Evolutionary conservation across 2,888 invertebrate species (phyloP).

Genomic region (Gibbula magus): DNA sequence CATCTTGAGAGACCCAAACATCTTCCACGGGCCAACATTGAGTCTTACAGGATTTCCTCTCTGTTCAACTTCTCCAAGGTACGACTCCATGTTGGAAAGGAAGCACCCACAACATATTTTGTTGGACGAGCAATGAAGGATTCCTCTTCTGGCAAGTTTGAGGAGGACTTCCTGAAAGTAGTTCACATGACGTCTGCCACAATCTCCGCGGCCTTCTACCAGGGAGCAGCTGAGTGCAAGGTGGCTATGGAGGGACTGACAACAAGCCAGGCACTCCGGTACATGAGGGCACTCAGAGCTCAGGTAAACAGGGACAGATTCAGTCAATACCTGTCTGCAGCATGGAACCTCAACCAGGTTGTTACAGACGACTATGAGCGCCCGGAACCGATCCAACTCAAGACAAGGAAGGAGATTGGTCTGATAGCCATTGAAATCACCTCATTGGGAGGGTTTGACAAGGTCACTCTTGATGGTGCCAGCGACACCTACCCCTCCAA

Average conservation of each 20-base stretch:
- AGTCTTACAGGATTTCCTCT: slow-evolving; percentile 58
- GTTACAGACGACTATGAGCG: slow-evolving; percentile 46
- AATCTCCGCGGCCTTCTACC: slow-evolving; percentile 51
- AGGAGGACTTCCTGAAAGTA: slow-evolving; percentile 54
- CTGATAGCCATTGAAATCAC: slow-evolving; percentile 51
- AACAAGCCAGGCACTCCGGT: slow-evolving; percentile 51
- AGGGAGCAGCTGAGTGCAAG: slow-evolving; percentile 56
- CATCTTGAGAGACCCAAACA: slow-evolving; percentile 56
- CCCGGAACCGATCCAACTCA: slow-evolving; percentile 31
- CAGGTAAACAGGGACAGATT: slow-evolving; percentile 46
- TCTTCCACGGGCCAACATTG: slow-evolving; percentile 48
- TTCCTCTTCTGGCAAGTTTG: slow-evolving; percentile 46
- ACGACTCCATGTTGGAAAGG: slow-evolving; percentile 53
- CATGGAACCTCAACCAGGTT: slow-evolving; percentile 58
- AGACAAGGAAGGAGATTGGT: slow-evolving; percentile 50
- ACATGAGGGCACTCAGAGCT: slow-evolving; percentile 49
- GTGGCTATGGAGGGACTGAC: slow-evolving; percentile 55
- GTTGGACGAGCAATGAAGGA: slow-evolving; percentile 53
- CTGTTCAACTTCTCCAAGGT: slow-evolving; percentile 53
- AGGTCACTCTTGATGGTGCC: slow-evolving; percentile 58
- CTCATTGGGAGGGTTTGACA: slow-evolving; percentile 52
- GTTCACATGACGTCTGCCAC: slow-evolving; percentile 56
- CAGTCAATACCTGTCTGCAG: slow-evolving; percentile 52
- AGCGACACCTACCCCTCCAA: slow-evolving; percentile 58
- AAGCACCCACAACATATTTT: slow-evolving; percentile 56